Evolutionary conservation across 2,888 invertebrate species (phyloP).

Genomic region (Plusia festucae): DNA sequence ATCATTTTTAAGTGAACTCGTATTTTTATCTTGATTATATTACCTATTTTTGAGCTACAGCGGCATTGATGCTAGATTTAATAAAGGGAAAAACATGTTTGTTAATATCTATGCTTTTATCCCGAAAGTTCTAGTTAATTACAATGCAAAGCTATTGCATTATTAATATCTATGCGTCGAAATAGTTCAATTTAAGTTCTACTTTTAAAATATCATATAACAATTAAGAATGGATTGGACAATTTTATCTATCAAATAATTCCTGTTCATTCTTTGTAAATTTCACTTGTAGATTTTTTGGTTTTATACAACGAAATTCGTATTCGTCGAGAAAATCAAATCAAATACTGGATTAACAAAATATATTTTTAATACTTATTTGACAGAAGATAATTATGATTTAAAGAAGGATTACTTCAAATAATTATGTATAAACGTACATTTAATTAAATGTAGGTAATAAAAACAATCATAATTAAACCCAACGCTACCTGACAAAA

Average conservation of each 20-base stretch:
- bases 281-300: too few relatives aligned
- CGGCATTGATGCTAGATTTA: not conserved
- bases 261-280: too few relatives aligned
- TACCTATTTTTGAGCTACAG: not conserved
- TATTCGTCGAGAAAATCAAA: too few relatives aligned
- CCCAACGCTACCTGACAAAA: not conserved
- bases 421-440: not conserved
- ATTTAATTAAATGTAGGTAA: too few relatives aligned
- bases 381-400: too few relatives aligned
- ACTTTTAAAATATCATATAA: too few relatives aligned
- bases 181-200: too few relatives aligned
- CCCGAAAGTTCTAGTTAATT: not conserved
- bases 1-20: not conserved
- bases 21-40: not conserved
- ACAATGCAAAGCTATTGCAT: slow-evolving; percentile 1
- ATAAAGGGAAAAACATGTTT: not conserved
- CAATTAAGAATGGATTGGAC: too few relatives aligned
- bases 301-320: too few relatives aligned
- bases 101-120: not conserved
- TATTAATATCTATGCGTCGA: not conserved
- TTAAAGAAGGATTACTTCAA: not conserved
- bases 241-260: too few relatives aligned
- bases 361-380: too few relatives aligned
- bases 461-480: not conserved
- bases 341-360: too few relatives aligned